A percentile compares a stretch with the other conserved stretches of the same genome.
phyloP scores from a whole-genome alignment of 2,888 invertebrate genomes.

The Salticus scenicus region DNA sequence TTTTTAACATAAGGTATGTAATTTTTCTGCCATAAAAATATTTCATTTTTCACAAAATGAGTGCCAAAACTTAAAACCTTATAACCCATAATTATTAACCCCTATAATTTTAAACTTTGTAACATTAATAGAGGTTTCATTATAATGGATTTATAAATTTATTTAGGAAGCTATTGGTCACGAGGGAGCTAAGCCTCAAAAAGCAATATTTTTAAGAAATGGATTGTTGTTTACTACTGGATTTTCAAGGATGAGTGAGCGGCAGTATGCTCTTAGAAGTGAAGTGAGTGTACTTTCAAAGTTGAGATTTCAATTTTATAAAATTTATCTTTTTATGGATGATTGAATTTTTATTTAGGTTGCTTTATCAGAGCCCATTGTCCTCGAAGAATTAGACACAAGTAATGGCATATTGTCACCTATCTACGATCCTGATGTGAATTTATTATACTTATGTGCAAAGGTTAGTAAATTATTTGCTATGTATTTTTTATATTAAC shows the following conservation, averaged over 20 bases:
- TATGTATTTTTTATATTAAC: no score
- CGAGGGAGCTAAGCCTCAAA: constrained; percentile 83
- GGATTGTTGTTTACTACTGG: constrained; percentile 91
- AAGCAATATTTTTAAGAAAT: constrained; percentile 86
- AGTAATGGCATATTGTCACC: constrained; percentile 89
- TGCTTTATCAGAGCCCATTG: constrained; percentile 76
- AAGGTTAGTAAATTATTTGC: constrained; percentile 80
- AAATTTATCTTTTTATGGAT: no score
- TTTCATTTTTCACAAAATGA: no score
- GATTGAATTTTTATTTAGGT: constrained; percentile 61
- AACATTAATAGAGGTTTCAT: no score
- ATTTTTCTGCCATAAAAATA: no score
- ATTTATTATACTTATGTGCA: constrained; percentile 85
- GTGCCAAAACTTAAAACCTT: no score
- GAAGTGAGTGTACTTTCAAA: constrained; percentile 74
- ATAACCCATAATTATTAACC: no score
- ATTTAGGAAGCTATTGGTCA: constrained; percentile 86
- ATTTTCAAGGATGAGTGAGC: constrained; percentile 93
- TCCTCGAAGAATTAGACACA: constrained; percentile 79
- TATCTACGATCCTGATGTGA: constrained; percentile 93
- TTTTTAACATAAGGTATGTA: no score
- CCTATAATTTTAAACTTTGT: no score
- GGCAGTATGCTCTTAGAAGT: constrained; percentile 90
- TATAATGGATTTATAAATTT: no score
- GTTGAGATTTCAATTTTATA: neutral